phyloP scores from a whole-genome alignment of 2,888 invertebrate species.

The Coleophora flavipennella region DNA sequence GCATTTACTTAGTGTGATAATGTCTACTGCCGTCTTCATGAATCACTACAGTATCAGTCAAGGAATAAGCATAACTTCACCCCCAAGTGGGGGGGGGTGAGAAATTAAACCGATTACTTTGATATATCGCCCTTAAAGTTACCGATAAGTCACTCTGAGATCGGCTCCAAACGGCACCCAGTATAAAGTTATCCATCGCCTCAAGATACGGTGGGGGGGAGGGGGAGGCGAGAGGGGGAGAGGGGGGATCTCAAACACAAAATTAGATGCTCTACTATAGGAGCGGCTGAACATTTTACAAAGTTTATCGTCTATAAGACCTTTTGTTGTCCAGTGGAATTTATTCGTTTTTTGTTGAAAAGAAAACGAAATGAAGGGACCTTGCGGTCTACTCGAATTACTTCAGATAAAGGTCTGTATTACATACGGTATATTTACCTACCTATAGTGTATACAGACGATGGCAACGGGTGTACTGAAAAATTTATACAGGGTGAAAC shows the following conservation, averaged over 20 bases:
- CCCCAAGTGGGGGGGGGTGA: conserved; percentile 61
- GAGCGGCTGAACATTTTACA: conserved; percentile 13
- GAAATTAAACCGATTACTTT: conserved; percentile 71
- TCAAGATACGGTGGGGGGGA: conserved; percentile 26
- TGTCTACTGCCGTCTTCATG: conserved; percentile 22
- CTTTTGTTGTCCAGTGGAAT: not conserved
- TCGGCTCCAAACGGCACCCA: conserved; percentile 62
- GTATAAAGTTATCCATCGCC: conserved; percentile 64
- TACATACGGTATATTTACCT: no score
- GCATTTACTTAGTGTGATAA: no score
- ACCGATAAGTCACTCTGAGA: conserved; percentile 67
- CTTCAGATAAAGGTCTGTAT: no score
- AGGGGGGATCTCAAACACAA: conserved; percentile 29
- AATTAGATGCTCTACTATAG: conserved; percentile 36
- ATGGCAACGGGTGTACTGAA: no score
- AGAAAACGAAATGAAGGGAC: not conserved
- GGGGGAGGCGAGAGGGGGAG: conserved; percentile 17
- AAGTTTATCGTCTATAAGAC: conserved; percentile 12
- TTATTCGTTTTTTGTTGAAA: not conserved
- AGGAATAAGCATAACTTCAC: conserved; percentile 54
- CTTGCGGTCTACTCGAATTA: no score
- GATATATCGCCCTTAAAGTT: conserved; percentile 68
- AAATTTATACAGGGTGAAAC: no score
- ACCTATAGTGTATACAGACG: no score
- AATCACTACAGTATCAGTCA: conserved; percentile 46